Conservation (phyloP, 2,888 invertebrate species). For the Sphaerophoria rueppellii region DNA sequence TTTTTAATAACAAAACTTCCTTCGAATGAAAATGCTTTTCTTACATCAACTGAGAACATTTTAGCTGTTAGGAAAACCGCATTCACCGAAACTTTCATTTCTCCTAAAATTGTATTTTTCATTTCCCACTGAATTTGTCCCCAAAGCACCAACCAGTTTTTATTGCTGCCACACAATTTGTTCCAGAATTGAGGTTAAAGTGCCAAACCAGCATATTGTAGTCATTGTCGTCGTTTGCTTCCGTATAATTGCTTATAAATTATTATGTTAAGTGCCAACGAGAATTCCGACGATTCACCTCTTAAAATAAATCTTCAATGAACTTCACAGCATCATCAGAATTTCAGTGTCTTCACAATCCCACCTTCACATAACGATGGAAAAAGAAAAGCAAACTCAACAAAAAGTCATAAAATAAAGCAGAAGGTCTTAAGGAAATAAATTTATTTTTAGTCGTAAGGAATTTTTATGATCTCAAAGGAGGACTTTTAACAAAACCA, state of each 20-base stretch:
- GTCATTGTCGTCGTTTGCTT: slow-evolving; percentile 25
- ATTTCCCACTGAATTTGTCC: neutral
- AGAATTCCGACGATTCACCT: slow-evolving; percentile 33
- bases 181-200: slow-evolving; percentile 6
- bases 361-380: neutral
- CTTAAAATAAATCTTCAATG: slow-evolving; percentile 32
- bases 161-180: slow-evolving; percentile 37
- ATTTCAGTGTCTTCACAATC: neutral
- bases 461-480: slow-evolving; percentile 49
- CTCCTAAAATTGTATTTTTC: no score
- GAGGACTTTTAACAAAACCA: slow-evolving; percentile 38
- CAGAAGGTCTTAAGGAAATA: slow-evolving; percentile 51
- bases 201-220: slow-evolving; percentile 22
- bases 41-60: no score
- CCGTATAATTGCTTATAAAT: slow-evolving; percentile 48
- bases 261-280: slow-evolving; percentile 30
- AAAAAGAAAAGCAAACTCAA: slow-evolving; percentile 10
- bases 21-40: no score
- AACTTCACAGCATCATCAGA: slow-evolving; percentile 33
- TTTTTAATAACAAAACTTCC: no score
- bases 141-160: neutral
- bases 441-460: slow-evolving; percentile 43
- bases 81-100: no score
- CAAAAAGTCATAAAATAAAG: slow-evolving; percentile 26
- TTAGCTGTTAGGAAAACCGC: no score